phyloP scores from a whole-genome alignment of 2,113 vertebrate species.

The Notiomystis cincta region DNA sequence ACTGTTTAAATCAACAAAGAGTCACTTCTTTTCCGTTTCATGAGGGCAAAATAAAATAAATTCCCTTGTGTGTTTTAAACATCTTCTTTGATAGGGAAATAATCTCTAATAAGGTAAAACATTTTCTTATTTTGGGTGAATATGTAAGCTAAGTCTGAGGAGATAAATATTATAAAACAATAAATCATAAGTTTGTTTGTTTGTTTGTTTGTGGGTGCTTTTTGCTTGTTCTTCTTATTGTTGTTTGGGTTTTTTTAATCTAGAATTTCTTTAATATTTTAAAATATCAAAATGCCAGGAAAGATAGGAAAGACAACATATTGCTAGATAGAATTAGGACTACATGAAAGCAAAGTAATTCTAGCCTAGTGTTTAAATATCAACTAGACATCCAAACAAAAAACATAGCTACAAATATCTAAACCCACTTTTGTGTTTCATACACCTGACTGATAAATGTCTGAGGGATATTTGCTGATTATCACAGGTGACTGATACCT shows the following conservation, averaged over 20 bases:
- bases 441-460: not conserved
- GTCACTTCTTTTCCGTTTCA: not conserved
- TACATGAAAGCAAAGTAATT: not conserved
- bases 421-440: not conserved
- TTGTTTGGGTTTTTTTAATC: no score
- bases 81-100: not conserved
- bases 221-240: not conserved
- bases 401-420: not conserved
- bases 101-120: not conserved
- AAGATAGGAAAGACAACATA: not conserved
- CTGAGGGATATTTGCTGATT: not conserved
- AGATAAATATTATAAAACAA: not conserved
- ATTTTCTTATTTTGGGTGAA: not conserved
- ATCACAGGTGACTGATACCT: not conserved
- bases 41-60: not conserved
- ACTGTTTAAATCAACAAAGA: not conserved
- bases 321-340: not conserved
- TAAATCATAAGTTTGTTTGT: not conserved
- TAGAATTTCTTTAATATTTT: not conserved
- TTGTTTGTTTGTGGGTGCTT: not conserved
- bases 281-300: not conserved
- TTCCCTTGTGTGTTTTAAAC: not conserved
- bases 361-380: not conserved
- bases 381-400: not conserved
- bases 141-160: not conserved